Base-by-base conservation (phyloP, 2,888 invertebrate genomes). In the Chloroclystis v-ata region DNA sequence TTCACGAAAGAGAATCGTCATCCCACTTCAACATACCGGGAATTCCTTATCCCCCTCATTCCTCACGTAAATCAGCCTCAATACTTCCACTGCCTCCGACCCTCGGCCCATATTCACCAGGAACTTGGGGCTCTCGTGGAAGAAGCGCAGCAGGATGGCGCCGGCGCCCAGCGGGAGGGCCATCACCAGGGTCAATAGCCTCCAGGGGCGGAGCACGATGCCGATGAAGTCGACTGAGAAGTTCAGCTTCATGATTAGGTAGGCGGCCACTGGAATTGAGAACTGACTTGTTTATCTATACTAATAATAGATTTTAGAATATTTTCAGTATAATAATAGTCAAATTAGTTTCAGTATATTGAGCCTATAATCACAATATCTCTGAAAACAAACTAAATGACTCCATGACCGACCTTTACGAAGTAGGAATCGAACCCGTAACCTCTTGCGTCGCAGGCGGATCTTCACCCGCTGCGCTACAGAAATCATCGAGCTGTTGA, bases 61-160 rank as follows among this genome's bases (percentile, higher is more conserved):
- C 12, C 82, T 70, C 0, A 75, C 65, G 59, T 91, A 92, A 37
- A 94, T 91, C 56, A 72, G 84, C 53, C 74, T 75, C 56, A 94
- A 82, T 1, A 92, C 89, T 1, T 75, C 58, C 9, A 94, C 65
- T 0, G 93, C 93, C 51, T 93, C 90, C 0, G 89, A 83, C 37
- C 86, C 89, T 28, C 88, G 83, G 2, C 93, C 92, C 25, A 90
- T 89, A 32, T 91, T 90, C 73, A 92, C 90, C 4, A 94, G 78
- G 69, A 93, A 94, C 73, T 94, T 94, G 4, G 94, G 94, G 66
- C 93, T 94, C 72, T 95, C 94, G 7, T 91, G 89, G 61, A 90
- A 89, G 58, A 89, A 86, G 57, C 89, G 83, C 12, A 92, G 78
- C 30, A 90, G 78, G 28, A 90, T 54, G 0, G 90, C 90, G 7